These are phyloP conservation scores for Moxostoma hubbsi DNA, from an alignment of 2,797 vertebrate genomes.

Conservation along the genomic window DNA sequence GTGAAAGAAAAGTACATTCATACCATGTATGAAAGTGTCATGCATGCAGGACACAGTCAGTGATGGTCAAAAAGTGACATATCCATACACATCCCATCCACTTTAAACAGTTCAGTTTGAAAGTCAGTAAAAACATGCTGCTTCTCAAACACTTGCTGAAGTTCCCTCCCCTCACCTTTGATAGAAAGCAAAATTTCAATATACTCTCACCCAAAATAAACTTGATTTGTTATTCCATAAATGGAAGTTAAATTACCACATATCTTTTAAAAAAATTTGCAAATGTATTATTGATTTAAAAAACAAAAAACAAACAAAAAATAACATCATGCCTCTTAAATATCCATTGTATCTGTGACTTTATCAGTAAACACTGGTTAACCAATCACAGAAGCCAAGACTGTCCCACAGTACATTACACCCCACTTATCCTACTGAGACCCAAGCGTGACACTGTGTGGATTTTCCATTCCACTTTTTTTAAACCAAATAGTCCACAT, in stretches of 20 bases:
- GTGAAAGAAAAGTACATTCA: slow-evolving; percentile 12
- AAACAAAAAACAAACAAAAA: not conserved
- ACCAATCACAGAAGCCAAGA: not conserved
- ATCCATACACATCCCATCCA: not conserved
- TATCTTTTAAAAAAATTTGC: not conserved
- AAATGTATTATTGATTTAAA: not conserved
- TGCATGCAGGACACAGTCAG: not conserved
- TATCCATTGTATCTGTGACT: not conserved
- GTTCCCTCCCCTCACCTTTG: not conserved
- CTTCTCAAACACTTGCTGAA: not conserved
- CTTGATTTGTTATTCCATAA: not conserved
- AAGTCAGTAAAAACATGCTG: not conserved
- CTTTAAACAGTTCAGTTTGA: not conserved
- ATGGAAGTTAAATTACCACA: not conserved
- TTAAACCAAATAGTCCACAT: too few species aligned
- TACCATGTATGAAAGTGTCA: slow-evolving; percentile 45
- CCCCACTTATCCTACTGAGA: too few species aligned
- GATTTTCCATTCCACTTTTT: too few species aligned
- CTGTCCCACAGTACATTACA: too few species aligned
- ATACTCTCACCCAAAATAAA: not conserved
- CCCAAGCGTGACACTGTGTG: too few species aligned
- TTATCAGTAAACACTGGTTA: not conserved
- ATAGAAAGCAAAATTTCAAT: not conserved
- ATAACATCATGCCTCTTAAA: not conserved
- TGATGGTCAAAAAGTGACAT: not conserved